These are phyloP conservation scores for Dicyrtomina minuta DNA, from an alignment of 2,888 invertebrate species.

Conservation along the genomic window DNA sequence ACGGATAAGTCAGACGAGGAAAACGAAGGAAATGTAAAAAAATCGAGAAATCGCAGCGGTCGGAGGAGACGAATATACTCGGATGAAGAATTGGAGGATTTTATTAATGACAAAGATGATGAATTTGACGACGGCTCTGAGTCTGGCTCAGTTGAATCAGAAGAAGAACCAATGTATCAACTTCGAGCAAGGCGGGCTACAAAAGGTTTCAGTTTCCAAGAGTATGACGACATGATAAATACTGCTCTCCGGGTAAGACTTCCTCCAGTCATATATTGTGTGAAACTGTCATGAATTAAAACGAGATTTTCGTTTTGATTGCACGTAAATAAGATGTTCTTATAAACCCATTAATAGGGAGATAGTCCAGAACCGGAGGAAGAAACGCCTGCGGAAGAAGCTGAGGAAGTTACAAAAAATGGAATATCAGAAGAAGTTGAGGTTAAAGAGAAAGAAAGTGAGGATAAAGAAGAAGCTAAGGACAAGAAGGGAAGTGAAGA, in stretches of 20 bases:
- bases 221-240: slow-evolving; percentile 93
- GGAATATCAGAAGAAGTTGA: slow-evolving; percentile 56
- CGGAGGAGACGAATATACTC: slow-evolving; percentile 54
- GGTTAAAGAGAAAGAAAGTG: slow-evolving; percentile 56
- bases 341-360: slow-evolving; percentile 9
- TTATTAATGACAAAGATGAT: slow-evolving; percentile 48
- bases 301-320: no score
- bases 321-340: neutral
- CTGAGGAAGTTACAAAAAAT: slow-evolving; percentile 45
- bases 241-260: slow-evolving; percentile 82
- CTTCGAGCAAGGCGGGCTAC: slow-evolving; percentile 76
- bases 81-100: slow-evolving; percentile 53
- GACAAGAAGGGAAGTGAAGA: neutral
- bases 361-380: slow-evolving; percentile 37
- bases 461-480: neutral
- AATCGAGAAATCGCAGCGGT: slow-evolving; percentile 55
- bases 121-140: slow-evolving; percentile 50
- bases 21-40: slow-evolving; percentile 47
- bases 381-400: slow-evolving; percentile 38
- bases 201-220: slow-evolving; percentile 78
- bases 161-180: slow-evolving; percentile 74
- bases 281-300: neutral
- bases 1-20: slow-evolving; percentile 48
- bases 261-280: neutral
- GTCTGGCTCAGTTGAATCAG: slow-evolving; percentile 45